Base-by-base conservation (phyloP, 2,888 invertebrate species). In the Chrysopilus asiliformis region DNA sequence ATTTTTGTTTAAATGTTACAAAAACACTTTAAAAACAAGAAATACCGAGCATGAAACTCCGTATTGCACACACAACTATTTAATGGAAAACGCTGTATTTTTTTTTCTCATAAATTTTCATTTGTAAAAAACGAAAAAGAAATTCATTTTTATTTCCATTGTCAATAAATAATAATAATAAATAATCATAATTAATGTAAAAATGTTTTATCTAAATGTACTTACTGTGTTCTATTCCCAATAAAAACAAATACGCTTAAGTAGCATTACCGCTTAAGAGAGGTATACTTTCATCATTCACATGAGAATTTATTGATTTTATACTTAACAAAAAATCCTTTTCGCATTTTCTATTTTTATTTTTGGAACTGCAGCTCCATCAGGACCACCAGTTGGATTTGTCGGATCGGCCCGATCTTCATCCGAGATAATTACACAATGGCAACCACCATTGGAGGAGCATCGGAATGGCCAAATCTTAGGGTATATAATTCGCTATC, bases 401-500 rank as follows among this genome's bases (percentile, higher is more conserved):
- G 91, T 89, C 48, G 95, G 93, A 4, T 90, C 90, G 1, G 90
- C 95, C 0, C 72, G 93, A 41, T 90, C 93, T 10, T 84, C 90
- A 9, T 87, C 90, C 1, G 90, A 94, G 63, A 93, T 98, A 41
- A 90, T 93, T 51, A 85, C 94, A 0, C 93, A 93, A 55, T 97
- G 95, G 95, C 90, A 90, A 56, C 87, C 90, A 17, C 97, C 97
- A 0, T 66, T 86, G 7, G 89, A 93, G 53, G 90, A 94, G 55
- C 86, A 91, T 53, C 76, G 90, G 49, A 98, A 97, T 56, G 98
- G 97, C 0, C 84, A 87, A 55, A 85, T 98, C 46, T 64, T 89
- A 10, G 97, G 97, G 13, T 98, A 93, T 56, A 78, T 89, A 15
- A 79, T 98, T 41, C 73, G 90, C 39, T 97, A 93, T 63, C 75